Percentiles rank a stretch among this genome's conserved stretches.
phyloP scores from a whole-genome alignment of 2,888 invertebrate genomes.

The Drosophila differens region DNA sequence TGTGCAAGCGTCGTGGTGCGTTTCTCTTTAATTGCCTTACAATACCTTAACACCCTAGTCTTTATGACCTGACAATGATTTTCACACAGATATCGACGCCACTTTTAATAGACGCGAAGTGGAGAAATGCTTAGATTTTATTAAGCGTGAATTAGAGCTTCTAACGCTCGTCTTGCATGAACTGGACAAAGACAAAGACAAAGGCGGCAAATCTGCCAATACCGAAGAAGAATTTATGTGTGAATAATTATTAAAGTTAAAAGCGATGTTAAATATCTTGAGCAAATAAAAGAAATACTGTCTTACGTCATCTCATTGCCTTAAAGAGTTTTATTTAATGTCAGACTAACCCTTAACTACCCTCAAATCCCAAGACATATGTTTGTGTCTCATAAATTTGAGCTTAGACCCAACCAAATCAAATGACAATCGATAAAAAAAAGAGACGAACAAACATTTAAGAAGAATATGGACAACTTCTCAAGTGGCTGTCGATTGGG shows the following conservation, averaged over 20 bases:
- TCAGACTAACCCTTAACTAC: conserved; percentile 48
- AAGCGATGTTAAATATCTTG: background rate
- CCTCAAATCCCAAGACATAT: conserved; percentile 50
- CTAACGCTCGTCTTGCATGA: conserved; percentile 41
- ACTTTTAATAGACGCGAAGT: conserved; percentile 34
- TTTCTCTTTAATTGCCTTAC: background rate
- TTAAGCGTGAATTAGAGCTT: conserved; percentile 50
- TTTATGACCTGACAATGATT: background rate
- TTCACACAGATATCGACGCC: conserved; percentile 29
- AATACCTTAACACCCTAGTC: background rate
- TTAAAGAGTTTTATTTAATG: conserved; percentile 10
- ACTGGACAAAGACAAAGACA: conserved; percentile 28
- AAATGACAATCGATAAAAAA: conserved; percentile 62
- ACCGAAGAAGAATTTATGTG: background rate
- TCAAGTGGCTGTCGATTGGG: conserved; percentile 56
- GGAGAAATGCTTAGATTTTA: conserved; percentile 49
- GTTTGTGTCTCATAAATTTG: conserved; percentile 43
- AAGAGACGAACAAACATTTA: conserved; percentile 35
- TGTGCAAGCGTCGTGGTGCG: conserved; percentile 80
- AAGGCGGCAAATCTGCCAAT: conserved; percentile 36
- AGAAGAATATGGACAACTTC: conserved; percentile 46
- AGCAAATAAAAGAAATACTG: conserved; percentile 18
- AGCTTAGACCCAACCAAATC: conserved; percentile 59
- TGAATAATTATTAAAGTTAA: background rate
- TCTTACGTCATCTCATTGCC: background rate